Evolutionary conservation across 2,113 vertebrate genomes (phyloP).

Genomic region (Cyphomyrus plagiostoma): DNA sequence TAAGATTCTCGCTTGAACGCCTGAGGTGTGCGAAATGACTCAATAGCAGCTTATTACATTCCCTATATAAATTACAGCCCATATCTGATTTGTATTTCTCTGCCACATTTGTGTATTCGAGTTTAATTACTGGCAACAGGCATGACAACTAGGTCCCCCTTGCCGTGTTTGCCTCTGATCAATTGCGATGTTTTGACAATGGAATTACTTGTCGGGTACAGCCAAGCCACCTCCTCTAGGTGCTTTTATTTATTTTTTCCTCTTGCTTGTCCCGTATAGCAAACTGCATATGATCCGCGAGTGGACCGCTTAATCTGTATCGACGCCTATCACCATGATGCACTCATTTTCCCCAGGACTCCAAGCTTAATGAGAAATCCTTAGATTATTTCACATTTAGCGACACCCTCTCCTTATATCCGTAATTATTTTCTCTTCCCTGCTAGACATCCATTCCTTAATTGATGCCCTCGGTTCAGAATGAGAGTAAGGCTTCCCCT

Average conservation of each 20-base stretch:
- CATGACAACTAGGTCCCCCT: neutral
- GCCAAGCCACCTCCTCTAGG: neutral
- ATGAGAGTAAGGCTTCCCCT: conserved; percentile 29
- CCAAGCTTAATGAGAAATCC: conserved; percentile 43
- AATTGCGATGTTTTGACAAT: neutral
- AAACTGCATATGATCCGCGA: conserved; percentile 36
- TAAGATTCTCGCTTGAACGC: neutral
- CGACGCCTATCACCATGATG: conserved; percentile 37
- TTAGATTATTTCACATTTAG: conserved; percentile 46
- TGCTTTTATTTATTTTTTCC: neutral
- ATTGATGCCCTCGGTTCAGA: conserved; percentile 40
- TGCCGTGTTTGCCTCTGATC: neutral
- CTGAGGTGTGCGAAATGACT: neutral
- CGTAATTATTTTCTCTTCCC: conserved; percentile 44
- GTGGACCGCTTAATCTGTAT: conserved; percentile 51
- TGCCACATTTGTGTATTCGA: neutral
- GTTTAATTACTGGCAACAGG: conserved; percentile 4
- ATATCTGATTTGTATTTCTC: conserved; percentile 3
- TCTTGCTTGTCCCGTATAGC: neutral
- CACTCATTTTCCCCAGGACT: conserved; percentile 23
- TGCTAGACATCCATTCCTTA: conserved; percentile 41
- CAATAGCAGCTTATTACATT: neutral
- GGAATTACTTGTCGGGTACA: neutral
- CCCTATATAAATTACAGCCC: neutral
- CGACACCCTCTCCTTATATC: conserved; percentile 37